Percentiles rank a stretch among this genome's conserved stretches.
Evolutionary conservation across 92 coral and sea anemone genomes (phyloP).

Genomic region (Nematostella vectensis): DNA sequence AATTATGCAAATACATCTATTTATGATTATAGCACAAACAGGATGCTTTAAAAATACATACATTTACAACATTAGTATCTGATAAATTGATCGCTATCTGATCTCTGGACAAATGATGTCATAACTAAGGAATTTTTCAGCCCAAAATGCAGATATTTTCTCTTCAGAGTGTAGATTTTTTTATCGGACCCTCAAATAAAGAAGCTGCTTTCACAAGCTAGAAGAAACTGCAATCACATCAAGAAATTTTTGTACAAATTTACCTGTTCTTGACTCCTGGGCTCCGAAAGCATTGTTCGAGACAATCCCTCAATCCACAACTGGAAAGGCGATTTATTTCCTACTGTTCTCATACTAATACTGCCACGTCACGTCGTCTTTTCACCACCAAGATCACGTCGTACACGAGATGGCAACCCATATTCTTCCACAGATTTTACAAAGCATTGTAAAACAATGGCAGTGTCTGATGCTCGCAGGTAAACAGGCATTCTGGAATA

Average conservation of each 20-base stretch:
- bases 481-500: slow-evolving; percentile 6
- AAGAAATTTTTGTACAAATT: too few relatives aligned
- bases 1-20: too few relatives aligned
- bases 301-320: slow-evolving; percentile 30
- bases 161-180: background rate
- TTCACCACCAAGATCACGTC: background rate
- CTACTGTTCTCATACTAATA: slow-evolving; percentile 32
- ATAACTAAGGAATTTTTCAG: background rate
- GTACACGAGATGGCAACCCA: slow-evolving; percentile 5
- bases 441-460: slow-evolving; percentile 1
- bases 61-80: too few relatives aligned
- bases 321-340: slow-evolving; percentile 46
- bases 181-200: too few relatives aligned
- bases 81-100: too few relatives aligned
- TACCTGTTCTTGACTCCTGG: slow-evolving; percentile 1
- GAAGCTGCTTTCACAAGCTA: background rate
- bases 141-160: background rate
- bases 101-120: too few relatives aligned
- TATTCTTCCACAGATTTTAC: slow-evolving; percentile 1
- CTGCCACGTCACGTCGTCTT: slow-evolving; percentile 2
- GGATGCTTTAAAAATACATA: too few relatives aligned
- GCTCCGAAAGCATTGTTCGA: background rate
- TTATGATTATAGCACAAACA: too few relatives aligned
- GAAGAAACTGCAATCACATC: too few relatives aligned
- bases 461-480: slow-evolving; percentile 2